Percentiles rank a stretch among this genome's conserved stretches.
phyloP scores from a whole-genome alignment of 2,888 invertebrate genomes.

The Caradrina kadenii region DNA sequence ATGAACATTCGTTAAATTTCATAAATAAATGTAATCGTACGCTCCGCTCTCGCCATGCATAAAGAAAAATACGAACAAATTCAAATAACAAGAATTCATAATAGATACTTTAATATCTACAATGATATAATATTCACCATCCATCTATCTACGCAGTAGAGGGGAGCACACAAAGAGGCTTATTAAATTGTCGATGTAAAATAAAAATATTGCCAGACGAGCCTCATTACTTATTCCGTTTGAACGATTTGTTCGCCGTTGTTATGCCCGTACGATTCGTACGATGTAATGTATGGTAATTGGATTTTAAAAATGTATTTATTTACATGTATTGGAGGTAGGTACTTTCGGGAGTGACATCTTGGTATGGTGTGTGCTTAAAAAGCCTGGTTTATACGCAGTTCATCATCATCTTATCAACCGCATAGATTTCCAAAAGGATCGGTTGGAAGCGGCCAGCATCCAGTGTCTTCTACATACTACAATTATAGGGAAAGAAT shows the following conservation, averaged over 20 bases:
- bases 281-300: slow-evolving; percentile 58
- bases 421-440: no score
- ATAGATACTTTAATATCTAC: slow-evolving; percentile 30
- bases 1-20: not conserved
- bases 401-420: no score
- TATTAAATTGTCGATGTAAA: slow-evolving; percentile 79
- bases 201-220: slow-evolving; percentile 79
- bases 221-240: slow-evolving; percentile 85
- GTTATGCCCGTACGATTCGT: slow-evolving; percentile 50
- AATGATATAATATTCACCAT: slow-evolving; percentile 55
- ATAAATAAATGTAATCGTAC: not conserved
- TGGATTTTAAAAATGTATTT: slow-evolving; percentile 49
- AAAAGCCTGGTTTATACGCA: not conserved
- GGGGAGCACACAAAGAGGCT: slow-evolving; percentile 70
- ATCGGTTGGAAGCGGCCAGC: no score
- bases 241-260: slow-evolving; percentile 76
- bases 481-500: no score
- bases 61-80: slow-evolving; percentile 1
- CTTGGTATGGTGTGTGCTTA: not conserved
- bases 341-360: not conserved
- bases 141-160: slow-evolving; percentile 21
- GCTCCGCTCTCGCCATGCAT: not conserved
- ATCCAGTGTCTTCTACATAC: no score
- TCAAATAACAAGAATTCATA: slow-evolving; percentile 2
- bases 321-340: slow-evolving; percentile 15